Evolutionary conservation across 2,113 vertebrate genomes (phyloP).

Genomic region (Sula dactylatra): DNA sequence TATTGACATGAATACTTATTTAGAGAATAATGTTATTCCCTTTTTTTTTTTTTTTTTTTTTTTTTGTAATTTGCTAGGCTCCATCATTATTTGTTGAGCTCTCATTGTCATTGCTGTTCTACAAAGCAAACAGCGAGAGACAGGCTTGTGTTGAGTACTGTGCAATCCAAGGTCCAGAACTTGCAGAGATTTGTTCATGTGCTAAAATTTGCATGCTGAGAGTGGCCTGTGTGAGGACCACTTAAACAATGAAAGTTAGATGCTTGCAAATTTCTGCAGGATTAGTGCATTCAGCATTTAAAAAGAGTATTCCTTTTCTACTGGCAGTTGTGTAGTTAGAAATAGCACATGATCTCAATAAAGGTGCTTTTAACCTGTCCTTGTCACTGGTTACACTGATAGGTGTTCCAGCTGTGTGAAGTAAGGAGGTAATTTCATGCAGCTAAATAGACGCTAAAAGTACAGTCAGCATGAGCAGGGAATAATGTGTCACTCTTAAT

Average conservation of each 20-base stretch:
- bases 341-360: neutral
- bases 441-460: neutral
- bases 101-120: neutral
- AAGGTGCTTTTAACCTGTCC: neutral
- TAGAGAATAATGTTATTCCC: neutral
- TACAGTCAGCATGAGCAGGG: neutral
- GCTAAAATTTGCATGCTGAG: neutral
- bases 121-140: neutral
- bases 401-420: constrained; percentile 10
- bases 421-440: neutral
- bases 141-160: neutral
- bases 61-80: neutral
- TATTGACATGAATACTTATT: neutral
- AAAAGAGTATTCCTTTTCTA: neutral
- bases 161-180: neutral
- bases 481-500: neutral
- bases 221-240: neutral
- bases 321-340: neutral
- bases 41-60: neutral
- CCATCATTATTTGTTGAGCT: neutral
- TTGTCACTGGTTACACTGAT: neutral
- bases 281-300: neutral
- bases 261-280: neutral
- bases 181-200: neutral
- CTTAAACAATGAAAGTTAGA: neutral